These are phyloP conservation scores for Mythimna lalbum DNA, from an alignment of 2,888 invertebrate genomes.

Conservation along the genomic window DNA sequence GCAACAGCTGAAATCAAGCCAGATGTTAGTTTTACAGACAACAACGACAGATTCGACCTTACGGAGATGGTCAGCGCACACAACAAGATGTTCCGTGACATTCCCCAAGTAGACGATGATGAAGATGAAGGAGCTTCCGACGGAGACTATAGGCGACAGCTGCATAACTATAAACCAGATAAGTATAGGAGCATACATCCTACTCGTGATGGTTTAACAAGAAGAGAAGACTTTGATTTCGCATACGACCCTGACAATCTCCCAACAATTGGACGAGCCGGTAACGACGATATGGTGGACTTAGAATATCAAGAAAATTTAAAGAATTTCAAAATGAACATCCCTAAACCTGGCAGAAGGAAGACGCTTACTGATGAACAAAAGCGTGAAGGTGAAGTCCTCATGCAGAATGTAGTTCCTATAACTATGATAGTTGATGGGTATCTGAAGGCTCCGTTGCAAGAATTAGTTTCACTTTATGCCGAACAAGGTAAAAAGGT, in stretches of 20 bases:
- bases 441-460: conserved; percentile 69
- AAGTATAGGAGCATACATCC: background rate
- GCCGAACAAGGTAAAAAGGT: background rate
- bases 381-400: conserved; percentile 51
- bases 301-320: conserved; percentile 69
- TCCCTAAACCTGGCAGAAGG: conserved; percentile 36
- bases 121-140: conserved; percentile 20
- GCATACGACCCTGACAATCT: conserved; percentile 38
- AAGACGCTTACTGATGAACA: conserved; percentile 46
- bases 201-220: background rate
- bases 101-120: conserved; percentile 3
- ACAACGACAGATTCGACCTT: conserved; percentile 80
- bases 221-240: conserved; percentile 57
- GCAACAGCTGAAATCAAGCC: conserved; percentile 70
- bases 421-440: conserved; percentile 76
- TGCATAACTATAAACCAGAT: conserved; percentile 6
- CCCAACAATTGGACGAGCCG: conserved; percentile 34
- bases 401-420: conserved; percentile 78
- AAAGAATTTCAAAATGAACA: conserved; percentile 52
- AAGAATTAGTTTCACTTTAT: conserved; percentile 10
- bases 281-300: conserved; percentile 68
- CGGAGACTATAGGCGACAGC: conserved; percentile 57
- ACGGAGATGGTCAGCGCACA: conserved; percentile 66
- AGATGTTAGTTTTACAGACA: conserved; percentile 76
- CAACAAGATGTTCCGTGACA: conserved; percentile 54